Conservation (phyloP, 2,888 invertebrate genomes). For the Rhagophthalmus giganteus region DNA sequence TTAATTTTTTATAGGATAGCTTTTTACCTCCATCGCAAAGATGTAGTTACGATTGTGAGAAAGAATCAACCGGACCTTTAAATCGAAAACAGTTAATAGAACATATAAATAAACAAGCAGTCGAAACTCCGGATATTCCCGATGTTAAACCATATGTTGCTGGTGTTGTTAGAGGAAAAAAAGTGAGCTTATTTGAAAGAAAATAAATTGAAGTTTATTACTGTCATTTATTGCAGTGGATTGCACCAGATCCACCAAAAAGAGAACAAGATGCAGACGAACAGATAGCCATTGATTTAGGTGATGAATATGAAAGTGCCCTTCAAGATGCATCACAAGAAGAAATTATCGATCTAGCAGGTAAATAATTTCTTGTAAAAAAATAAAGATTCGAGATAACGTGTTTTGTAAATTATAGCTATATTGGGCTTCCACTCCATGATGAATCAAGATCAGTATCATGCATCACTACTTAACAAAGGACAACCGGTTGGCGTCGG, state of each 20-base stretch:
- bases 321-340: slow-evolving; percentile 86
- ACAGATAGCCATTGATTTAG: slow-evolving; percentile 90
- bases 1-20: slow-evolving; percentile 74
- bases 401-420: slow-evolving; percentile 70
- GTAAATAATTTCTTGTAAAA: slow-evolving; percentile 59
- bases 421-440: slow-evolving; percentile 99
- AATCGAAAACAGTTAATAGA: slow-evolving; percentile 94
- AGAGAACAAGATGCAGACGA: slow-evolving; percentile 83
- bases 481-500: slow-evolving; percentile 87
- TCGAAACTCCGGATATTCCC: slow-evolving; percentile 96
- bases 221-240: slow-evolving; percentile 66
- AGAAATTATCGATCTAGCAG: slow-evolving; percentile 97
- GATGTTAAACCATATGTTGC: slow-evolving; percentile 92
- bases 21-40: slow-evolving; percentile 95
- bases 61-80: slow-evolving; percentile 93
- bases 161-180: slow-evolving; percentile 89
- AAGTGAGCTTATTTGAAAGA: slow-evolving; percentile 62
- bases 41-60: slow-evolving; percentile 94
- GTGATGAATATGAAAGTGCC: slow-evolving; percentile 93
- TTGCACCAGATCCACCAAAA: slow-evolving; percentile 73
- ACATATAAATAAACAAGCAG: slow-evolving; percentile 97
- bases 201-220: background rate
- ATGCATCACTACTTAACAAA: slow-evolving; percentile 92
- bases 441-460: slow-evolving; percentile 99
- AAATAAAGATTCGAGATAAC: no score